phyloP scores from a whole-genome alignment of 1,140 invertebrate genomes.

The Solenopsis fugax region DNA sequence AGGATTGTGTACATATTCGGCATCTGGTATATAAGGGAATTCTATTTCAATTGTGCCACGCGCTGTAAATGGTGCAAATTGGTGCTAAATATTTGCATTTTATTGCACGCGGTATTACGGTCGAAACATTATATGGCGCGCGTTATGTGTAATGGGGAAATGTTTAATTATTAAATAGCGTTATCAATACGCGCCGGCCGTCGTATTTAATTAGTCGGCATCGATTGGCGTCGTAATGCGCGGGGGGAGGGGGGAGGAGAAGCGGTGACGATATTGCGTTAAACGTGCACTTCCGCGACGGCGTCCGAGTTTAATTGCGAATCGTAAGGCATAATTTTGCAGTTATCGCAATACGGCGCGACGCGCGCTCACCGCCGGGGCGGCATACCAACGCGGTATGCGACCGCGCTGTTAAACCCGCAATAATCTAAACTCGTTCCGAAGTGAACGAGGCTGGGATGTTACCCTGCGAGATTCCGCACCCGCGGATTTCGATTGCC shows the following conservation, averaged over 20 bases:
- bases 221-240: slow-evolving; percentile 27
- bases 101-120: background rate
- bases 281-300: slow-evolving; percentile 22
- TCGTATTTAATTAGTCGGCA: slow-evolving; percentile 48
- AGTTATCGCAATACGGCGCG: slow-evolving; percentile 52
- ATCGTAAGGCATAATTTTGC: slow-evolving; percentile 55
- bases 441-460: slow-evolving; percentile 17
- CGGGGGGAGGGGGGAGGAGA: background rate
- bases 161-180: slow-evolving; percentile 41
- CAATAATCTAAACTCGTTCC: slow-evolving; percentile 40
- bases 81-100: slow-evolving; percentile 29
- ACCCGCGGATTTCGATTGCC: slow-evolving; percentile 24
- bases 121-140: background rate
- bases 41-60: background rate
- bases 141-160: slow-evolving; percentile 5
- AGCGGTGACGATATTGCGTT: slow-evolving; percentile 7
- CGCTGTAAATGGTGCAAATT: background rate
- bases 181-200: slow-evolving; percentile 7
- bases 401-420: slow-evolving; percentile 14
- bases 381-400: slow-evolving; percentile 41
- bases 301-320: slow-evolving; percentile 41
- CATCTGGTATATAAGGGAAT: background rate
- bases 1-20: background rate
- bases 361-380: background rate
- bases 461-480: slow-evolving; percentile 27